Percentiles rank a stretch among this genome's conserved stretches.
phyloP scores from a whole-genome alignment of 92 coral and sea anemone genomes.

The Heteractis magnifica region DNA sequence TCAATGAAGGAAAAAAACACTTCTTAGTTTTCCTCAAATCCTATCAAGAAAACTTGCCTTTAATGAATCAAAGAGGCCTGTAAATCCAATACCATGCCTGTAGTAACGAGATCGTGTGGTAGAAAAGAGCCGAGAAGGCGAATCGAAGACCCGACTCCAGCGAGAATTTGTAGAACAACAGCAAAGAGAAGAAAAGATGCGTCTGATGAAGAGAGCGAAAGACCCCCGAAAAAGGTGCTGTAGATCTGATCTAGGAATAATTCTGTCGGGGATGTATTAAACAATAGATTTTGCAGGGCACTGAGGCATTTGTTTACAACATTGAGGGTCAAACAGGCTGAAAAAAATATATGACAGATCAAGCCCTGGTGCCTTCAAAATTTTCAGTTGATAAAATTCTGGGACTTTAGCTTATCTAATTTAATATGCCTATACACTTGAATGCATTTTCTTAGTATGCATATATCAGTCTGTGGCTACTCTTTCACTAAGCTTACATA shows the following conservation, averaged over 20 bases:
- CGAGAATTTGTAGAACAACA: constrained; percentile 41
- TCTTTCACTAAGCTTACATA: too few relatives aligned
- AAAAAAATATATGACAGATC: too few relatives aligned
- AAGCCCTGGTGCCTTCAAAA: too few relatives aligned
- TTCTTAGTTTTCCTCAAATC: not conserved
- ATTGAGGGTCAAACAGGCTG: too few relatives aligned
- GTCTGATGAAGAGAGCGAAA: constrained; percentile 47
- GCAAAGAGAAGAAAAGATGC: constrained; percentile 59
- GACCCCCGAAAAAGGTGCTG: constrained; percentile 55
- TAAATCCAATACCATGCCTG: constrained; percentile 63
- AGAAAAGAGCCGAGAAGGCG: constrained; percentile 54
- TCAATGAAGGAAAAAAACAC: constrained; percentile 7
- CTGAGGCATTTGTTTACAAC: not conserved
- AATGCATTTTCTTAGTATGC: too few relatives aligned
- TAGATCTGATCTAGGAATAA: not conserved
- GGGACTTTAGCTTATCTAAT: too few relatives aligned
- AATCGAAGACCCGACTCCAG: constrained; percentile 78
- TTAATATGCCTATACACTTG: too few relatives aligned
- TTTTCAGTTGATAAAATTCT: too few relatives aligned
- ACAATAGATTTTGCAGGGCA: not conserved
- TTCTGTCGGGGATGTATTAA: not conserved
- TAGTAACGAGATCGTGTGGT: constrained; percentile 66
- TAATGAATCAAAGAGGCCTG: not conserved
- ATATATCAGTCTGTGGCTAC: too few relatives aligned
- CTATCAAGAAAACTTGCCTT: not conserved